Conservation (phyloP, 2,888 invertebrate species). For the Scaptomyza cyrtandrae region DNA sequence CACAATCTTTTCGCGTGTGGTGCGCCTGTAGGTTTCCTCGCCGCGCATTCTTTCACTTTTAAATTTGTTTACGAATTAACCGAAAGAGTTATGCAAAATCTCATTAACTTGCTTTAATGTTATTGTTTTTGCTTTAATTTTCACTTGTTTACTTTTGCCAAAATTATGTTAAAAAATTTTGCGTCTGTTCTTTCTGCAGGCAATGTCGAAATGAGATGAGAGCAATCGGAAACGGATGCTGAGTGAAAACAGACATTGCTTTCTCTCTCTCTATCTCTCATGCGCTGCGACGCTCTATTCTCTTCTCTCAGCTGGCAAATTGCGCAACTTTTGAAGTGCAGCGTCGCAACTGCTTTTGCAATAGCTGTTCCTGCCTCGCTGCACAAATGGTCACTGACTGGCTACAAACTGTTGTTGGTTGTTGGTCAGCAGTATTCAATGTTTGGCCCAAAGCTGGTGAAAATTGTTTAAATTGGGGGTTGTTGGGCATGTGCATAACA, state of each 20-base stretch:
- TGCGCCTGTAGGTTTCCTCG: constrained; percentile 84
- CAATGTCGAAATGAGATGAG: constrained; percentile 55
- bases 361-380: constrained; percentile 46
- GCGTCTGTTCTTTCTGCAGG: constrained; percentile 46
- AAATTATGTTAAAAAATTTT: constrained; percentile 47
- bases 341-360: constrained; percentile 24
- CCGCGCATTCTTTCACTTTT: constrained; percentile 75
- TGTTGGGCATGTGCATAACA: constrained; percentile 23
- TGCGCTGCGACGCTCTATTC: constrained; percentile 16
- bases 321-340: constrained; percentile 65
- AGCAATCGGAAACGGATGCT: constrained; percentile 53
- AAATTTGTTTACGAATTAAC: constrained; percentile 14
- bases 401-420: constrained; percentile 11
- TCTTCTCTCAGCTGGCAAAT: constrained; percentile 41
- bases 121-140: constrained; percentile 30
- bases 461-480: constrained; percentile 22
- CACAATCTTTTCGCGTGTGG: constrained; percentile 84
- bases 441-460: constrained; percentile 36
- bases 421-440: constrained; percentile 46
- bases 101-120: constrained; percentile 11
- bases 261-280: constrained; percentile 3
- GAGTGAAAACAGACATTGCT: constrained; percentile 18
- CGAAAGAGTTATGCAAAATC: constrained; percentile 25
- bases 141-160: constrained; percentile 59
- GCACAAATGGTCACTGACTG: constrained; percentile 68